These are phyloP conservation scores for Pherbina coryleti DNA, from an alignment of 2,888 invertebrate genomes.

Conservation along the genomic window DNA sequence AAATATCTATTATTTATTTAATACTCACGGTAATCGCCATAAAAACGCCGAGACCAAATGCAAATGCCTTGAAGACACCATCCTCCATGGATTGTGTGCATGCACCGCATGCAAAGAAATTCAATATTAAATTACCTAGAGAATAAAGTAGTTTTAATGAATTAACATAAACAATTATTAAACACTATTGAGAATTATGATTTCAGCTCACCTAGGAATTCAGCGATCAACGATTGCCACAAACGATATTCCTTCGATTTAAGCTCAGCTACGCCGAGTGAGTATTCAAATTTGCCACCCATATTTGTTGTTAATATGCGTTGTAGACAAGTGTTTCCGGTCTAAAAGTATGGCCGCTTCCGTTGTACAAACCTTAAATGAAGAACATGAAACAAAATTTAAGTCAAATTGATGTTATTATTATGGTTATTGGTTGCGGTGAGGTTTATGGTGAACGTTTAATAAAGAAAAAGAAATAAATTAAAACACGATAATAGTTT, in stretches of 20 bases:
- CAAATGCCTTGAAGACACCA: slow-evolving; percentile 79
- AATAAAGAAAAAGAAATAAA: not conserved
- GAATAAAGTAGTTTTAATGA: no score
- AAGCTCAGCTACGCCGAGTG: slow-evolving; percentile 80
- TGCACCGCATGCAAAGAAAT: slow-evolving; percentile 91
- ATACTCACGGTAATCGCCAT: slow-evolving; percentile 81
- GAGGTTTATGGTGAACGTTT: not conserved
- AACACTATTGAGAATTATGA: not conserved
- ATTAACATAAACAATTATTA: no score
- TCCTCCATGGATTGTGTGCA: slow-evolving; percentile 72
- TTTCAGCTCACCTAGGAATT: slow-evolving; percentile 78
- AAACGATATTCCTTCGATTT: slow-evolving; percentile 76
- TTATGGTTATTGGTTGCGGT: not conserved
- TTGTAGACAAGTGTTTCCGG: slow-evolving; percentile 21
- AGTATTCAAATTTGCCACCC: slow-evolving; percentile 73
- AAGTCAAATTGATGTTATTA: not conserved
- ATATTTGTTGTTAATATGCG: slow-evolving; percentile 48
- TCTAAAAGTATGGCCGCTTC: slow-evolving; percentile 34
- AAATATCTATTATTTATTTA: not conserved
- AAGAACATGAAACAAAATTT: slow-evolving; percentile 32
- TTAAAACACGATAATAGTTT: not conserved
- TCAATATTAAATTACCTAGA: slow-evolving; percentile 82
- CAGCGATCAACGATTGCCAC: slow-evolving; percentile 86
- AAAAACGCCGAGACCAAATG: slow-evolving; percentile 89
- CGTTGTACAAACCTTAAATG: slow-evolving; percentile 46